Evolutionary conservation across 2,888 invertebrate species (phyloP).

Genomic region (Drosophila pegasa): DNA sequence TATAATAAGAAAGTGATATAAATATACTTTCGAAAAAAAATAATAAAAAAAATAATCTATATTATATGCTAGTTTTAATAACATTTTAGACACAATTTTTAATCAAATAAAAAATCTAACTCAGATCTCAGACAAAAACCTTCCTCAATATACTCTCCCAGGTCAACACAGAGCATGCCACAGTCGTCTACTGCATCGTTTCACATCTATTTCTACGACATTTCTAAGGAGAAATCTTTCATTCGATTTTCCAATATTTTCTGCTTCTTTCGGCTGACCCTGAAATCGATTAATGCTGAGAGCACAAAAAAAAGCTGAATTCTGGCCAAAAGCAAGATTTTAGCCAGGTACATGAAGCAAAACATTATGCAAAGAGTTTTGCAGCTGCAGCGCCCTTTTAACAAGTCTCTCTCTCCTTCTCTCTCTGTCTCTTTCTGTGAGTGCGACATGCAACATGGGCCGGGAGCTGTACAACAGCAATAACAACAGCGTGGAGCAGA

Average conservation of each 20-base stretch:
- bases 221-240: constrained; percentile 7
- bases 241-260: constrained; percentile 11
- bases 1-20: too few relatives aligned
- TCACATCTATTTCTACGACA: background rate
- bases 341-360: background rate
- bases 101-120: background rate
- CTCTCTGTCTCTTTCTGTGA: constrained; percentile 5
- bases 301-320: too few relatives aligned
- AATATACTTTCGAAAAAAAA: too few relatives aligned
- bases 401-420: background rate
- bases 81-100: too few relatives aligned
- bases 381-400: constrained; percentile 17
- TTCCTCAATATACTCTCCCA: too few relatives aligned
- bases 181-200: background rate
- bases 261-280: constrained; percentile 8
- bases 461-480: constrained; percentile 37
- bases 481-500: constrained; percentile 33
- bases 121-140: too few relatives aligned
- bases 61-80: too few relatives aligned
- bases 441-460: constrained; percentile 49
- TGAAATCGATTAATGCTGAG: constrained; percentile 18
- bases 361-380: constrained; percentile 9
- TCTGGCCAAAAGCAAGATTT: background rate
- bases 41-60: too few relatives aligned
- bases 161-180: background rate